Percentiles rank a stretch among this genome's conserved stretches.
phyloP scores from a whole-genome alignment of 92 coral and sea anemone species.

The Epizoanthus rinbou region DNA sequence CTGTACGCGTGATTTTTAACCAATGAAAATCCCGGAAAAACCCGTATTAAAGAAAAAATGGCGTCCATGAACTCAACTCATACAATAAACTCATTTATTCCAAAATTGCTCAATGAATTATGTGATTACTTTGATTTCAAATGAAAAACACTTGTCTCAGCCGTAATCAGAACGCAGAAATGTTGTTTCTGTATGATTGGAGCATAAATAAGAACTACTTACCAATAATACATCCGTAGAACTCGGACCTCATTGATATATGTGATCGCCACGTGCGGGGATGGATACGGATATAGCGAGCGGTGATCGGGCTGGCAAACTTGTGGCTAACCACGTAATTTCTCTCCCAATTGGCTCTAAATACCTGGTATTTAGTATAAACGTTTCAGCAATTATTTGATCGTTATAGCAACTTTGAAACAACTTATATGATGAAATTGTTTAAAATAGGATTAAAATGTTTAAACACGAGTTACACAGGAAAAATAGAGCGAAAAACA shows the following conservation, averaged over 20 bases:
- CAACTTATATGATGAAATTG: not conserved
- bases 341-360: constrained; percentile 81
- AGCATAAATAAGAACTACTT: constrained; percentile 10
- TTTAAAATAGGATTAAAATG: not conserved
- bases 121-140: too few species aligned
- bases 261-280: constrained; percentile 80
- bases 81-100: too few species aligned
- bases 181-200: too few species aligned
- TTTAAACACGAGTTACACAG: too few species aligned
- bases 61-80: too few species aligned
- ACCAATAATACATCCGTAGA: constrained; percentile 85
- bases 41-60: too few species aligned
- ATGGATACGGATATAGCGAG: constrained; percentile 80
- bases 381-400: not conserved
- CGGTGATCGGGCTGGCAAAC: constrained; percentile 70
- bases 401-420: not conserved
- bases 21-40: too few species aligned
- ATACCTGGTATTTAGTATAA: constrained; percentile 50
- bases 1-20: too few species aligned
- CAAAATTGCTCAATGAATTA: too few species aligned
- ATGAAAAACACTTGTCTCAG: too few species aligned
- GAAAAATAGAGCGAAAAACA: too few species aligned
- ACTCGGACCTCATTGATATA: constrained; percentile 87
- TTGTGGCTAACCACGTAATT: constrained; percentile 65
- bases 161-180: too few species aligned